phyloP scores from a whole-genome alignment of 2,888 invertebrate genomes.

The Xylocampa areola region DNA sequence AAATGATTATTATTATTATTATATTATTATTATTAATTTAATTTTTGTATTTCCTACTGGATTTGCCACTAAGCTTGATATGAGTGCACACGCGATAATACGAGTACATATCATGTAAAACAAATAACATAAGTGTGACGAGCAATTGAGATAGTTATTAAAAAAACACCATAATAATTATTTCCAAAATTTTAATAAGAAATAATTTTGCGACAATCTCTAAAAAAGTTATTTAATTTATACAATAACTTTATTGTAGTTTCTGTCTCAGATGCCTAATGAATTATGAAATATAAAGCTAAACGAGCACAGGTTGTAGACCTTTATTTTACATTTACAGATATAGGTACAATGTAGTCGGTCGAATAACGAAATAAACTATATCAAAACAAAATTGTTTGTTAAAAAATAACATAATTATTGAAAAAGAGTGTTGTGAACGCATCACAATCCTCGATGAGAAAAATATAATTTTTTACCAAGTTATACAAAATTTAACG shows the following conservation, averaged over 20 bases:
- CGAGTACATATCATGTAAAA: too few relatives aligned
- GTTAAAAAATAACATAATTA: too few relatives aligned
- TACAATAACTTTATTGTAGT: background rate
- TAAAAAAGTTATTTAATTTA: constrained; percentile 11
- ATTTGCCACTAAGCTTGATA: background rate
- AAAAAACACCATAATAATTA: background rate
- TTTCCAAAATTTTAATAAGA: constrained; percentile 1
- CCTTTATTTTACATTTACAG: constrained; percentile 1
- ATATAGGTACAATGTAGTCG: too few relatives aligned
- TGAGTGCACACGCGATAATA: constrained; percentile 14
- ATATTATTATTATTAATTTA: too few relatives aligned
- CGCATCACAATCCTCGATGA: background rate
- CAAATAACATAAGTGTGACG: constrained; percentile 3
- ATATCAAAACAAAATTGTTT: too few relatives aligned
- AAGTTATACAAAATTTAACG: background rate
- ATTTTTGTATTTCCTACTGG: background rate
- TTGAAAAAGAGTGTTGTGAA: constrained; percentile 3
- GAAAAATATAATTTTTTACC: constrained; percentile 1
- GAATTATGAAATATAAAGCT: background rate
- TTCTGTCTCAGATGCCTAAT: constrained; percentile 7
- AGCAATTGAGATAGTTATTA: background rate
- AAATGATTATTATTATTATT: too few relatives aligned
- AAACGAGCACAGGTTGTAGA: constrained; percentile 13
- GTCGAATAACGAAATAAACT: too few relatives aligned
- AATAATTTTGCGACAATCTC: constrained; percentile 9